These are phyloP conservation scores for Eupithecia pulchellata DNA, from an alignment of 2,888 invertebrate genomes.

Conservation along the genomic window DNA sequence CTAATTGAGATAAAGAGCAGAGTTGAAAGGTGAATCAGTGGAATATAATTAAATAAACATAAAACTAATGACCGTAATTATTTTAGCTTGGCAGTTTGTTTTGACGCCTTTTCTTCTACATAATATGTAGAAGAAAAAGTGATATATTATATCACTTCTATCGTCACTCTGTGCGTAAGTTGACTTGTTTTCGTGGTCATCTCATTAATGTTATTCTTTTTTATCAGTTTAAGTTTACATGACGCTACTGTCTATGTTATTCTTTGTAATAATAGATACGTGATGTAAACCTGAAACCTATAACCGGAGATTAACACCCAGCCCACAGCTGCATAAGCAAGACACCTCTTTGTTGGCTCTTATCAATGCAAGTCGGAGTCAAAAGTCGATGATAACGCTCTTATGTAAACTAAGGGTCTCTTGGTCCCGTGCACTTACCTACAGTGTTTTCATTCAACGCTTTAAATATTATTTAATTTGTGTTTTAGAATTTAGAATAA, in stretches of 20 bases:
- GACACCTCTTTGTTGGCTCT: slow-evolving; percentile 19
- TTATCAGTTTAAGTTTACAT: background rate
- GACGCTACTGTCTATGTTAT: background rate
- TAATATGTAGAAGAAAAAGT: too few species aligned
- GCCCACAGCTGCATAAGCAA: slow-evolving; percentile 2
- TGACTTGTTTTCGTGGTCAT: background rate
- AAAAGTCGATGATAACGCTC: slow-evolving; percentile 22
- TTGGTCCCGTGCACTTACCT: background rate
- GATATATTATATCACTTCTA: too few species aligned
- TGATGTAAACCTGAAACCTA: background rate
- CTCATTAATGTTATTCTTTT: background rate
- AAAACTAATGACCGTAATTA: background rate
- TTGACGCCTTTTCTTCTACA: background rate
- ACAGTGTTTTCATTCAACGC: background rate
- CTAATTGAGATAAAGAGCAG: slow-evolving; percentile 23
- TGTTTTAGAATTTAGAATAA: background rate
- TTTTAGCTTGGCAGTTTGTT: background rate
- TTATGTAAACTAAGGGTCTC: background rate
- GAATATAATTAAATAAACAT: slow-evolving; percentile 5
- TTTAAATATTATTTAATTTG: background rate
- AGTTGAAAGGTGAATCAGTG: slow-evolving; percentile 31
- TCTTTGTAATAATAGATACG: background rate
- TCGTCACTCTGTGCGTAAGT: background rate
- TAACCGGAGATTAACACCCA: background rate
- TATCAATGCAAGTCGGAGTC: slow-evolving; percentile 27